phyloP scores from a whole-genome alignment of 2,888 invertebrate species.

The Sminthurinus aureus region DNA sequence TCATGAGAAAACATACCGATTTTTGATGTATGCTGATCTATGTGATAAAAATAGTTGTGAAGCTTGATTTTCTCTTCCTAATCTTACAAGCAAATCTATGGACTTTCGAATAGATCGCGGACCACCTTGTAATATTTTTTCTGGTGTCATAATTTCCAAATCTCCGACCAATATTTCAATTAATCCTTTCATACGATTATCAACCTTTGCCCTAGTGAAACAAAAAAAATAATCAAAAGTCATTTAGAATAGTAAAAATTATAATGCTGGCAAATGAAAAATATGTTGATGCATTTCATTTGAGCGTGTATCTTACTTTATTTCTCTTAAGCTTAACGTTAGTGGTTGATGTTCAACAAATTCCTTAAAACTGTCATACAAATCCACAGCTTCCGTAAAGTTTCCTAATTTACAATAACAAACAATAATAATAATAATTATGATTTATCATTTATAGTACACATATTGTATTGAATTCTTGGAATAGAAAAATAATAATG shows the following conservation, averaged over 20 bases:
- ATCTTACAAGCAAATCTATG: constrained; percentile 81
- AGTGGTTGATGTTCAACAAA: constrained; percentile 52
- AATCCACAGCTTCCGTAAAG: constrained; percentile 87
- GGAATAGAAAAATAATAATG: no score
- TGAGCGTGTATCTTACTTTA: constrained; percentile 63
- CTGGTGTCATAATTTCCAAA: constrained; percentile 81
- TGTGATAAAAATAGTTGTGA: constrained; percentile 66
- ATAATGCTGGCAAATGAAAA: background rate
- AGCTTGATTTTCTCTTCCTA: constrained; percentile 74
- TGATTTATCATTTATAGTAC: no score
- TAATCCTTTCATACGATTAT: constrained; percentile 76
- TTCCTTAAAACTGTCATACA: constrained; percentile 58
- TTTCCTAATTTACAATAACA: constrained; percentile 67
- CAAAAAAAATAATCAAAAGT: background rate
- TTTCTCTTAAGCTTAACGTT: constrained; percentile 65
- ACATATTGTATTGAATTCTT: no score
- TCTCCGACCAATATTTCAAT: constrained; percentile 90
- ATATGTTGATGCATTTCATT: background rate
- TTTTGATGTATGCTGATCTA: constrained; percentile 65
- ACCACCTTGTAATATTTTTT: constrained; percentile 89
- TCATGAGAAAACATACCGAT: constrained; percentile 44
- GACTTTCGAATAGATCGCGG: constrained; percentile 84
- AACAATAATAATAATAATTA: no score
- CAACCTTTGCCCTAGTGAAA: constrained; percentile 67
- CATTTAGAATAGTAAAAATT: constrained; percentile 9